A percentile compares a stretch with the other conserved stretches of the same genome.
Evolutionary conservation across 2,888 invertebrate genomes (phyloP).

Genomic region (Leptinotarsa tumamoca): DNA sequence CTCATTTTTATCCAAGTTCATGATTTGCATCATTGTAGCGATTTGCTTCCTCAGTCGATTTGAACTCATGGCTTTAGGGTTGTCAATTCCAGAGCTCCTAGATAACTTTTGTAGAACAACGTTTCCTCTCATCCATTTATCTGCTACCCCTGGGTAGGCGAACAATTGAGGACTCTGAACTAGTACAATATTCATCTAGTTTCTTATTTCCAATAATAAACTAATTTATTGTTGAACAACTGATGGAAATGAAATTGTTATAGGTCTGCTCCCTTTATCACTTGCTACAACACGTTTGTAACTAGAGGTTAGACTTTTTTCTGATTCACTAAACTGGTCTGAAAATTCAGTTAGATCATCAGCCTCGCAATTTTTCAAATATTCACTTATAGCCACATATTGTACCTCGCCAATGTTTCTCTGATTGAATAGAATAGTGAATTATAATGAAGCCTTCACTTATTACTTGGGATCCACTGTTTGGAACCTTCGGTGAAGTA

Average conservation of each 20-base stretch:
- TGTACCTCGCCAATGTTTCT: no score
- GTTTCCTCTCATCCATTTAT: neutral
- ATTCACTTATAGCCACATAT: no score
- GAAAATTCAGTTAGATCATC: no score
- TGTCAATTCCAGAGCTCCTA: neutral
- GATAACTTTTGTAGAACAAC: neutral
- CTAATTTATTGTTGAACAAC: neutral
- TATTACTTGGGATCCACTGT: conserved; percentile 42
- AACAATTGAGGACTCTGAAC: neutral
- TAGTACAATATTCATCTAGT: neutral
- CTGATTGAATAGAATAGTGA: conserved; percentile 41
- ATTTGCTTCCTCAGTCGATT: no score
- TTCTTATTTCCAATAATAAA: neutral
- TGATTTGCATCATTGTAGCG: no score
- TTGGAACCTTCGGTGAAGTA: conserved; percentile 36
- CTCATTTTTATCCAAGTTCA: no score
- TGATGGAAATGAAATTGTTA: conserved; percentile 23
- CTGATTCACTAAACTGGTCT: no score
- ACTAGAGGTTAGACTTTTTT: neutral
- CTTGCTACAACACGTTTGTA: conserved; percentile 41
- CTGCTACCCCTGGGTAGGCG: neutral
- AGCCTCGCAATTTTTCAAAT: no score
- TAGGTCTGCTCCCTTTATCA: conserved; percentile 46
- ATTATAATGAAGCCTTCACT: conserved; percentile 42
- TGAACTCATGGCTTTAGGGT: no score